phyloP scores from a whole-genome alignment of 1,140 invertebrate species.

The Penaeus chinensis region DNA sequence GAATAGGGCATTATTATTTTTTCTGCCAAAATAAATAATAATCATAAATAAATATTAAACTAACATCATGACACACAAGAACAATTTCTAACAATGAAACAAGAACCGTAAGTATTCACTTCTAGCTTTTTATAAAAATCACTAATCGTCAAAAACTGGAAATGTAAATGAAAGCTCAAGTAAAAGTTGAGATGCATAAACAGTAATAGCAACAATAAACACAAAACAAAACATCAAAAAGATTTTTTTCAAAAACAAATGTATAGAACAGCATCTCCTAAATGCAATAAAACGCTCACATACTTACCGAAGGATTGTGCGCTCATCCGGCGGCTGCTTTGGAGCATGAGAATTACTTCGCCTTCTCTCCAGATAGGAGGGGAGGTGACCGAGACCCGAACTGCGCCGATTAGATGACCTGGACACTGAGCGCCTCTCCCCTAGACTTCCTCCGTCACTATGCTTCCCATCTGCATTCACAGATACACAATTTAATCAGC shows the following conservation, averaged over 20 bases:
- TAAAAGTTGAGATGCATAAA: too few relatives aligned
- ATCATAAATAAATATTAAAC: too few relatives aligned
- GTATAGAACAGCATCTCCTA: neutral
- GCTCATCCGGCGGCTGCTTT: constrained; percentile 56
- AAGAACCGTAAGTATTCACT: too few relatives aligned
- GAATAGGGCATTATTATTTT: too few relatives aligned
- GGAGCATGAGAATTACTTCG: constrained; percentile 56
- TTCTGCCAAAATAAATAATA: too few relatives aligned
- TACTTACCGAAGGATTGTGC: constrained; percentile 53
- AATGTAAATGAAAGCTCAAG: too few relatives aligned
- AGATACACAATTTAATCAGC: neutral
- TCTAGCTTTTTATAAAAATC: too few relatives aligned
- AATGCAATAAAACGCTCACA: neutral
- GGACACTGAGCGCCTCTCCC: constrained; percentile 34
- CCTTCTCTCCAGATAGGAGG: constrained; percentile 49
- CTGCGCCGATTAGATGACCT: constrained; percentile 37
- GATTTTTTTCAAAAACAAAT: too few relatives aligned
- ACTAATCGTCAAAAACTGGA: too few relatives aligned
- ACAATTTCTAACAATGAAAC: too few relatives aligned
- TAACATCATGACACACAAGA: too few relatives aligned
- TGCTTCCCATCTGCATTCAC: constrained; percentile 26
- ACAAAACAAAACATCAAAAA: neutral
- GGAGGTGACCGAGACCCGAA: constrained; percentile 25
- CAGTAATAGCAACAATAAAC: neutral
- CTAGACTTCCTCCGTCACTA: constrained; percentile 24